A percentile compares a stretch with the other conserved stretches of the same genome.
Evolutionary conservation across 2,797 vertebrate genomes (phyloP).

Genomic region (Aeoliscus strigatus): DNA sequence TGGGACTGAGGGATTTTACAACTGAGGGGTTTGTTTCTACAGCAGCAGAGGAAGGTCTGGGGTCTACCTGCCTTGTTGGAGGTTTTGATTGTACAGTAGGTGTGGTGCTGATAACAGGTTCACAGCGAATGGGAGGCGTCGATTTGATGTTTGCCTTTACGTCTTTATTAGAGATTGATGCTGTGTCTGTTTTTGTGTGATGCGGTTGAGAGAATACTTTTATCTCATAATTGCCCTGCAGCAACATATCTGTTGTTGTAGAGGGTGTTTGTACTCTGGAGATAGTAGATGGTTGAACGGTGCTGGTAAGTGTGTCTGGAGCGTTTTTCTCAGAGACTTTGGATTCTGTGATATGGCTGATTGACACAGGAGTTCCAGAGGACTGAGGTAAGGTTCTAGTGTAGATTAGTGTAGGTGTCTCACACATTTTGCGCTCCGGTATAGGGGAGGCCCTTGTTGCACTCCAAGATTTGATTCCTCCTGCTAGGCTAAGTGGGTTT

Average conservation of each 20-base stretch:
- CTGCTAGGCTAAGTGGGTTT: slow-evolving; percentile 13
- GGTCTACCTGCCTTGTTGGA: slow-evolving; percentile 11
- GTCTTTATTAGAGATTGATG: slow-evolving; percentile 4
- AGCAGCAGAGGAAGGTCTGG: slow-evolving; percentile 22
- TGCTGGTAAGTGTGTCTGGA: slow-evolving; percentile 7
- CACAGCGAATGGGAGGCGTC: not conserved
- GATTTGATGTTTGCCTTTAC: slow-evolving; percentile 11
- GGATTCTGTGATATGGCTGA: slow-evolving; percentile 21
- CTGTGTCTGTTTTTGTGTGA: slow-evolving; percentile 13
- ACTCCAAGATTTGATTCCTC: slow-evolving; percentile 24
- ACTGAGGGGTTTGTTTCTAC: slow-evolving; percentile 25
- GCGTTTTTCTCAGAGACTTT: slow-evolving; percentile 16
- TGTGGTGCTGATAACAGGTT: slow-evolving; percentile 16
- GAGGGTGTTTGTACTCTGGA: slow-evolving; percentile 18
- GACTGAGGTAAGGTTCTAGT: slow-evolving; percentile 27
- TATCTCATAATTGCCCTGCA: slow-evolving; percentile 1
- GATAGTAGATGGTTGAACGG: too few relatives aligned
- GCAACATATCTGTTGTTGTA: slow-evolving; percentile 25
- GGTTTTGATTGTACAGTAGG: slow-evolving; percentile 12
- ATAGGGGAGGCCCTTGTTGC: slow-evolving; percentile 35
- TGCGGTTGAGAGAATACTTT: slow-evolving; percentile 23
- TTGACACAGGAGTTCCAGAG: slow-evolving; percentile 18
- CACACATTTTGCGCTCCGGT: slow-evolving; percentile 23
- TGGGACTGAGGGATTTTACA: slow-evolving; percentile 7
- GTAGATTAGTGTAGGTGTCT: slow-evolving; percentile 9